Evolutionary conservation across 2,888 invertebrate species (phyloP).

Genomic region (Phymatocera aterrima): DNA sequence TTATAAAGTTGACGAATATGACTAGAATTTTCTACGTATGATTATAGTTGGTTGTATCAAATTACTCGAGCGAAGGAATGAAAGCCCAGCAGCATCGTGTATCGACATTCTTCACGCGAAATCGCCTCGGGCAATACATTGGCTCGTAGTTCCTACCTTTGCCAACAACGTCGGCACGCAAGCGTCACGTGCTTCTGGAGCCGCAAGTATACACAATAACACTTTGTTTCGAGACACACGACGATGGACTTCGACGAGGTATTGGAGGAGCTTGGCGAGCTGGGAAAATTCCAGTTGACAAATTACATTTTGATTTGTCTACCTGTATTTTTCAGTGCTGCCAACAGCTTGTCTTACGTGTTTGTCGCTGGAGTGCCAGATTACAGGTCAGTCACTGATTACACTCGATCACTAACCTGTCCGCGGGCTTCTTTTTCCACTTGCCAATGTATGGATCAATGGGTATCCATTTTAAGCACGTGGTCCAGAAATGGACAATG

Average conservation of each 20-base stretch:
- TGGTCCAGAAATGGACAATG: not conserved
- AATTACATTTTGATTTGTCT: conserved; percentile 78
- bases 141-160: not conserved
- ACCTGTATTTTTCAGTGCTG: conserved; percentile 79
- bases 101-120: not conserved
- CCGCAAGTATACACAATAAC: not conserved
- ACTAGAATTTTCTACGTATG: not conserved
- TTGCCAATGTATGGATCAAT: not conserved
- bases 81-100: not conserved
- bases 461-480: not conserved
- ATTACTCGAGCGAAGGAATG: not conserved
- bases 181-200: not conserved
- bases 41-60: not conserved
- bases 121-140: not conserved
- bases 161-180: not conserved
- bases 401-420: conserved; percentile 10
- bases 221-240: conserved; percentile 12
- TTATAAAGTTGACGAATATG: not conserved
- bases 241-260: conserved; percentile 81
- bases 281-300: conserved; percentile 78
- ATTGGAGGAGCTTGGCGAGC: conserved; percentile 79
- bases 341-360: conserved; percentile 80
- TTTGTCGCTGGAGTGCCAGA: conserved; percentile 79
- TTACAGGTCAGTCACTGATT: conserved; percentile 75
- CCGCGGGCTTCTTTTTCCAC: not conserved